Percentiles rank a stretch among this genome's conserved stretches.
phyloP scores from a whole-genome alignment of 2,888 invertebrate species.

The Norana najaformis region DNA sequence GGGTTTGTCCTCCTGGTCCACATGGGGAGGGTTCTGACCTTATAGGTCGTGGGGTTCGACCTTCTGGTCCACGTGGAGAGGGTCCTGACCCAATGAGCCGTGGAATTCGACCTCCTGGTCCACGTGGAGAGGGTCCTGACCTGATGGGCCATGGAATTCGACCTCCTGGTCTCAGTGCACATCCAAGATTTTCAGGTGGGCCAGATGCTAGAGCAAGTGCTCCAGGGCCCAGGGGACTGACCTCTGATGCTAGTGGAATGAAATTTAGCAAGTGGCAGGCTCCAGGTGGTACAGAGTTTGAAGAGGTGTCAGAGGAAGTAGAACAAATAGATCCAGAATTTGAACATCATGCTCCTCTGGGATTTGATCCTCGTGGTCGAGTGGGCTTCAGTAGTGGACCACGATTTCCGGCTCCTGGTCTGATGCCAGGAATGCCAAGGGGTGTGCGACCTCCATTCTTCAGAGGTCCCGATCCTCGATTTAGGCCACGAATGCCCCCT shows the following conservation, averaged over 20 bases:
- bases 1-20: not conserved
- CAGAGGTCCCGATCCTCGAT: slow-evolving; percentile 27
- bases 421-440: not conserved
- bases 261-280: slow-evolving; percentile 20
- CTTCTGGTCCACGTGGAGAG: not conserved
- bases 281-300: not conserved
- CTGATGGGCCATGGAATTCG: slow-evolving; percentile 29
- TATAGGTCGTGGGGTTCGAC: not conserved
- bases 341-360: not conserved
- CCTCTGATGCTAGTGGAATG: not conserved
- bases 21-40: not conserved
- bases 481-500: slow-evolving; percentile 23
- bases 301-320: not conserved
- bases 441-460: slow-evolving; percentile 25
- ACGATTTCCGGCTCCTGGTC: slow-evolving; percentile 35
- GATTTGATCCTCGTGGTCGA: not conserved
- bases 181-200: slow-evolving; percentile 27
- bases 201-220: slow-evolving; percentile 29
- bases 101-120: slow-evolving; percentile 31
- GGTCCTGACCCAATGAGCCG: not conserved
- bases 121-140: slow-evolving; percentile 23
- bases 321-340: not conserved
- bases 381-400: slow-evolving; percentile 29
- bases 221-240: slow-evolving; percentile 28
- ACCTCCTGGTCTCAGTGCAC: slow-evolving; percentile 37